Evolutionary conservation across 2,888 invertebrate genomes (phyloP), one percentile per base, ranked within the genome.

Genomic region (Conus canariensis): DNA sequence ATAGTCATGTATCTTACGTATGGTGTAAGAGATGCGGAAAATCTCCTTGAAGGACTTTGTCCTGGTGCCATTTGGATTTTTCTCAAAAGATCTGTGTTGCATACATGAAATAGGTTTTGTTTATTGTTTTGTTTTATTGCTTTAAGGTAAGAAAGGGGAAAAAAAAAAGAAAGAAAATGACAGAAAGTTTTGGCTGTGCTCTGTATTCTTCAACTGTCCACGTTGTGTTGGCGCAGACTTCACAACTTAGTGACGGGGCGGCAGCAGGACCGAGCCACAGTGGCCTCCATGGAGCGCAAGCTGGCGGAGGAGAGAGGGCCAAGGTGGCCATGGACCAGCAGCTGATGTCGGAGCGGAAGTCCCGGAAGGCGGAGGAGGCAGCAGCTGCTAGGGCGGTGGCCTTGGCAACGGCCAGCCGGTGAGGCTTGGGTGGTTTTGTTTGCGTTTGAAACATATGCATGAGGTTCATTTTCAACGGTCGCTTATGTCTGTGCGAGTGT

Each of bases 251-350:
- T 97, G 90, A 97, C 97, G 92, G 97, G 97, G 93, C 97, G 98
- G 88, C 98, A 98, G 95, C 97, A 97, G 93, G 99, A 98, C 96
- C 98, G 98, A 96, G 98, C 98, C 95, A 97, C 97, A 93, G 97
- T 98, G 93, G 97, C 97, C 80, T 95, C 97, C 96, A 93, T 98
- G 94, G 99, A 99, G 97, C 97, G 98, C 93, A 97, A 98, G 92
- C 97, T 99, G 92, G 97, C 97, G 85, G 99, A 99, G 92, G 99
- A 99, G 96, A 98, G 87, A 98, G 98, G 93, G 97, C 97, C 94
- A 97, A 98, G 94, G 97, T 97, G 88, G 97, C 97, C 59, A 96
- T 97, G 67, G 98, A 98, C 95, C 97, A 97, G 88, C 98, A 98
- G 95, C 96, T 98, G 91, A 97, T 97, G 92, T 97, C 97, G 91